These are phyloP conservation scores for Alligator sinensis DNA, from an alignment of 2,113 vertebrate genomes.

Conservation along the genomic window DNA sequence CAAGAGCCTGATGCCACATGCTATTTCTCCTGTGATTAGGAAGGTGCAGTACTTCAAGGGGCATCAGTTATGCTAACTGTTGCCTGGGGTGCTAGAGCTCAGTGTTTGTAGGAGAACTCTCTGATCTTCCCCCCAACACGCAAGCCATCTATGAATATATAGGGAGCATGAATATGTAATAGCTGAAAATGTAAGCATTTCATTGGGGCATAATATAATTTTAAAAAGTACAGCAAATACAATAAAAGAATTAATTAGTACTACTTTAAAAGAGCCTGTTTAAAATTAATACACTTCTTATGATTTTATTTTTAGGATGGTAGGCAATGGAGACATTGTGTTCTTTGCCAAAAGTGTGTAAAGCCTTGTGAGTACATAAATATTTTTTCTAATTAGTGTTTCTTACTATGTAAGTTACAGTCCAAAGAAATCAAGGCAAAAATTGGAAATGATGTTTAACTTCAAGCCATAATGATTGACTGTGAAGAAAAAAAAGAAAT, in stretches of 20 bases:
- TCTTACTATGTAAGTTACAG: neutral
- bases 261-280: neutral
- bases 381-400: neutral
- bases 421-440: neutral
- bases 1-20: neutral
- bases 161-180: accelerated
- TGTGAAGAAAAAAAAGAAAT: neutral
- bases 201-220: neutral
- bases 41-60: neutral
- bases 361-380: conserved; percentile 91
- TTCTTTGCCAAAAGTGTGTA: conserved; percentile 89
- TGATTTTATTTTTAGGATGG: conserved; percentile 86
- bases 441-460: neutral
- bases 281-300: neutral
- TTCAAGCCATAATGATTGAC: neutral
- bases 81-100: conserved; percentile 3
- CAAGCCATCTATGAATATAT: neutral
- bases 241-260: neutral
- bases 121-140: neutral
- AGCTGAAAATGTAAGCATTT: neutral
- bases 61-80: neutral
- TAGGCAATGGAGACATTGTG: conserved; percentile 92
- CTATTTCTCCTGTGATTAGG: neutral
- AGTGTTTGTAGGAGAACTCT: conserved; percentile 9
- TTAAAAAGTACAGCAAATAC: neutral